These are phyloP conservation scores for Panagrolaimus sp. DNA, from an alignment of 1,140 invertebrate species.

Conservation along the genomic window DNA sequence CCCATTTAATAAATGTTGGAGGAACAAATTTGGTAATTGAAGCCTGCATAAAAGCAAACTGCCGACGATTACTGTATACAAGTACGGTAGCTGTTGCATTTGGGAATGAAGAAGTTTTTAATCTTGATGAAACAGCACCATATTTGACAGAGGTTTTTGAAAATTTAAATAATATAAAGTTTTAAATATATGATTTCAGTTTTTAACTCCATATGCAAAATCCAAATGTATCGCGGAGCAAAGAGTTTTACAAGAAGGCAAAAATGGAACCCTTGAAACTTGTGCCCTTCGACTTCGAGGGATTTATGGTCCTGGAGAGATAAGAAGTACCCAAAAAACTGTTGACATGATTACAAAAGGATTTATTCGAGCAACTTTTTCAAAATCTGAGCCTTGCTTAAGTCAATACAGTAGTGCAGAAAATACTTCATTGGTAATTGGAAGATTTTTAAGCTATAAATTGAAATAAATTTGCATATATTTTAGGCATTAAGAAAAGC, in stretches of 20 bases:
- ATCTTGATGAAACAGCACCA: slow-evolving; percentile 21
- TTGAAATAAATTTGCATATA: neutral
- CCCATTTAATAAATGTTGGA: slow-evolving; percentile 30
- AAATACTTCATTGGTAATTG: slow-evolving; percentile 35
- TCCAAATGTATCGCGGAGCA: slow-evolving; percentile 43
- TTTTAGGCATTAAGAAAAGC: slow-evolving; percentile 39
- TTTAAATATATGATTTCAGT: slow-evolving; percentile 20
- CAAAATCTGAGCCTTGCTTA: slow-evolving; percentile 28
- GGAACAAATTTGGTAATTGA: slow-evolving; percentile 34
- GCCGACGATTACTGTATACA: slow-evolving; percentile 37
- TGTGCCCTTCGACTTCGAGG: slow-evolving; percentile 41
- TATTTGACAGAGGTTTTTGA: slow-evolving; percentile 22
- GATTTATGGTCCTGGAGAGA: slow-evolving; percentile 47
- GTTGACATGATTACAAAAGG: slow-evolving; percentile 34
- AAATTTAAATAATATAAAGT: neutral
- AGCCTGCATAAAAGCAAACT: slow-evolving; percentile 22
- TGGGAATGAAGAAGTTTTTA: slow-evolving; percentile 1
- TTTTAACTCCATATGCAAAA: slow-evolving; percentile 39
- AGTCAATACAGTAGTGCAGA: slow-evolving; percentile 48
- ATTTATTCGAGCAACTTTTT: slow-evolving; percentile 28
- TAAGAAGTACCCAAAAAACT: slow-evolving; percentile 34
- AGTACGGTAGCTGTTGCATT: slow-evolving; percentile 30
- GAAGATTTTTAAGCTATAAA: neutral
- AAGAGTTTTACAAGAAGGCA: slow-evolving; percentile 29
- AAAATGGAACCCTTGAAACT: slow-evolving; percentile 21